Conservation (phyloP, 1,140 invertebrate genomes). For the Conus betulinus region DNA sequence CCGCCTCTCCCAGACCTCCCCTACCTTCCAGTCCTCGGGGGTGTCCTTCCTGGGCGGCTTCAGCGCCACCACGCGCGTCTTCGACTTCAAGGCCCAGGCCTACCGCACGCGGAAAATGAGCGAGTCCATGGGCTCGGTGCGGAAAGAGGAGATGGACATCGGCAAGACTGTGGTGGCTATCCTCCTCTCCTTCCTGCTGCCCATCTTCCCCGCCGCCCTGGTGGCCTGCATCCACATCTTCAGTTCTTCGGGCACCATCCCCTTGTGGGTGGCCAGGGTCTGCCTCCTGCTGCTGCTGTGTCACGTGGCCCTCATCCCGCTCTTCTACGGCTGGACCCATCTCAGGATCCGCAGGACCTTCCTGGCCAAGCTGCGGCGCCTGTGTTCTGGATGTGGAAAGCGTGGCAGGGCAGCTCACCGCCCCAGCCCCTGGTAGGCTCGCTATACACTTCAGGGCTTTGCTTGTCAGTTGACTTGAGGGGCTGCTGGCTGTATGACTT, state of each 20-base stretch:
- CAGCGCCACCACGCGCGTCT: not conserved
- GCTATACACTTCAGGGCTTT: too few relatives aligned
- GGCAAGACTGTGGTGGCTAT: not conserved
- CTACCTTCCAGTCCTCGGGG: not conserved
- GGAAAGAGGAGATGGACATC: not conserved
- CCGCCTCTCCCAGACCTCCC: not conserved
- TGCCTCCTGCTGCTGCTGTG: not conserved
- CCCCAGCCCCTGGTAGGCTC: too few relatives aligned
- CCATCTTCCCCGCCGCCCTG: not conserved
- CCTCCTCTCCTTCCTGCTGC: not conserved
- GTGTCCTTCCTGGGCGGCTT: not conserved
- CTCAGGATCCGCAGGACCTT: not conserved
- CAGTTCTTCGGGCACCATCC: not conserved
- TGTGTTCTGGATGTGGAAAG: not conserved
- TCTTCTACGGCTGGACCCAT: not conserved
- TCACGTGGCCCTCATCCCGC: constrained; percentile 12
- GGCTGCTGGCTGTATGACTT: too few relatives aligned
- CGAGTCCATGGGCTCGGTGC: not conserved
- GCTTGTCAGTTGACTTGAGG: too few relatives aligned
- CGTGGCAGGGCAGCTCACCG: not conserved
- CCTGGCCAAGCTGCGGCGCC: not conserved
- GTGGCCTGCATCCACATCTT: not conserved
- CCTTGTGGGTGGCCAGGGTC: not conserved
- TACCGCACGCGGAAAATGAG: not conserved
- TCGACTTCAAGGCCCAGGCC: not conserved